A percentile compares a stretch with the other conserved stretches of the same genome.
Conservation (phyloP, 2,888 invertebrate species). For the Pyrochroa serraticornis region DNA sequence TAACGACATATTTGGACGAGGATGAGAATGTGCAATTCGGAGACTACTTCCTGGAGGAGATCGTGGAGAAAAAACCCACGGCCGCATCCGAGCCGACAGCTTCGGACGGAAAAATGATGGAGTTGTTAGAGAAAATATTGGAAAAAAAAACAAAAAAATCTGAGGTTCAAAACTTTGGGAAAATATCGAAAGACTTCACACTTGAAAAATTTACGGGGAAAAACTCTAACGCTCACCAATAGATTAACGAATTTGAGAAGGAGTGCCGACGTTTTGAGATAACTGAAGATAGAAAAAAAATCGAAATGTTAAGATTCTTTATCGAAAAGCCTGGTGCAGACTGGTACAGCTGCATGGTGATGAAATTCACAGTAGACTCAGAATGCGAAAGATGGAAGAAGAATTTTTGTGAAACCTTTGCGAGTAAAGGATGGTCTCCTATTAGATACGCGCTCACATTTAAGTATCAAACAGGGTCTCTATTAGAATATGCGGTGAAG, state of each 20-base stretch:
- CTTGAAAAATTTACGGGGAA: too few species aligned
- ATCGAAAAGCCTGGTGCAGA: conserved; percentile 33
- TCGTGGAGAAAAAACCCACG: too few species aligned
- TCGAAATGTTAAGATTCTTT: conserved; percentile 29
- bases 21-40: too few species aligned
- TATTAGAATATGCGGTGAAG: conserved; percentile 40
- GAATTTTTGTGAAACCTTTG: conserved; percentile 38
- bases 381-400: conserved; percentile 40
- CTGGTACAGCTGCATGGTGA: conserved; percentile 35
- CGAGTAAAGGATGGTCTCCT: conserved; percentile 40
- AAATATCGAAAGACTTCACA: conserved; percentile 32
- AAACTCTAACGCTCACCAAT: conserved; percentile 34
- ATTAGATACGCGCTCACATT: too few species aligned
- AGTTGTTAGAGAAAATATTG: too few species aligned
- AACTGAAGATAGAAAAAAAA: conserved; percentile 27
- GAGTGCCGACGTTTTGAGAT: conserved; percentile 34
- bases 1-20: too few species aligned
- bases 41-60: too few species aligned
- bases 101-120: too few species aligned
- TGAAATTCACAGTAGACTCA: conserved; percentile 32
- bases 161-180: too few species aligned
- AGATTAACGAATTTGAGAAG: conserved; percentile 35
- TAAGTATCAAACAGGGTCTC: conserved; percentile 38
- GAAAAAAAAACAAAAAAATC: too few species aligned
- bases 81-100: too few species aligned